Evolutionary conservation across 1,140 invertebrate genomes (phyloP), one percentile per base, ranked within the genome.

Genomic region (Lepidotrigona ventralis): DNA sequence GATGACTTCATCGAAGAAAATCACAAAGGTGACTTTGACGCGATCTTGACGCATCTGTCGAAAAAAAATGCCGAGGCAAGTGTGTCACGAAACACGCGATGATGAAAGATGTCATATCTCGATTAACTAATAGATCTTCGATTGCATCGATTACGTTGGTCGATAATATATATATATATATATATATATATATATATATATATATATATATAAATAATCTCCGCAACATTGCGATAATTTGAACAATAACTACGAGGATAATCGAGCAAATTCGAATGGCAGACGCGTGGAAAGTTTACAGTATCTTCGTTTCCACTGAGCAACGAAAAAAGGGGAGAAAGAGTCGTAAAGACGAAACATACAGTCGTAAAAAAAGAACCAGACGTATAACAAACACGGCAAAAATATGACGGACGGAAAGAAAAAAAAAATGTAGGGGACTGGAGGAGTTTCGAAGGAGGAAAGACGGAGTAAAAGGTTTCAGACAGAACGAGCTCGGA

Each of bases 401-500:
- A 74, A 12, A 60, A 77, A 86, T 79, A 72, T 29, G n/a, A 15
- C 9, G 58, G 81, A 84, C 58, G 54, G 54, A 63, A 23, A 54
- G 6, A 11, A 14, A 39, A 78, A 60, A 72, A 54, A 78, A 53
- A 72, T 66, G 21, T 15, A 17, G 1, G 12, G 14, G 9, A 19
- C 2, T 15, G 3, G 23, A 19, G 5, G n/a, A 26, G 56, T 19
- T 51, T 29, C 33, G 19, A 23, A 71, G 15, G 33, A 63, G 58
- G 70, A 81, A 12, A 58, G 53, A 54, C 15, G 8, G 29, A 54
- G 56, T 68, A 60, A 51, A 56, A 79, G 51, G 69, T 83, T 66
- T 21, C 46, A 68, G 77, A 54, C 69, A 72, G 66, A 76, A n/a
- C 56, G 68, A 68, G 69, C 8, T 78, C 11, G 33, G 23, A 60